Percentiles rank a stretch among this genome's conserved stretches.
These are phyloP conservation scores for Chaetops frenatus DNA, from an alignment of 2,113 vertebrate genomes.

Conservation along the genomic window DNA sequence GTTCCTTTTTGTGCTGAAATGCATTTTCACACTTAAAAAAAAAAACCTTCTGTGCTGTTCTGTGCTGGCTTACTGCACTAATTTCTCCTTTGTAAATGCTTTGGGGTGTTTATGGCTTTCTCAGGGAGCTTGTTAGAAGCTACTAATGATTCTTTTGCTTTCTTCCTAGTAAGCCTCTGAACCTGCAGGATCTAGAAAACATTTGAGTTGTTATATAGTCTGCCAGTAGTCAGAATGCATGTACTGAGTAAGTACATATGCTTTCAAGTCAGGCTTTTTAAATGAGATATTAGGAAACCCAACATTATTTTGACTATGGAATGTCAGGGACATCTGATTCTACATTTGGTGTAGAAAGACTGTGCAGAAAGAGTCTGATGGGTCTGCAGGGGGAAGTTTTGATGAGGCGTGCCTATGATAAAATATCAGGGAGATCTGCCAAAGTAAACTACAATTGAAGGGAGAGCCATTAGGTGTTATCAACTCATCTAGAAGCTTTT, in stretches of 20 bases:
- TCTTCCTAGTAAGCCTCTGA: not conserved
- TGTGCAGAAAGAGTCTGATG: not conserved
- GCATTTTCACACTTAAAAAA: not conserved
- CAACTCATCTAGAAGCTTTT: slow-evolving; percentile 51
- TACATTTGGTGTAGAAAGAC: not conserved
- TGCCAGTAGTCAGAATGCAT: not conserved
- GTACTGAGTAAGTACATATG: not conserved
- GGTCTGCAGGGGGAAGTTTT: slow-evolving; percentile 2
- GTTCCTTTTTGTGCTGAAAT: not conserved
- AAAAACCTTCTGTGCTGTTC: not conserved
- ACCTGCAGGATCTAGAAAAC: not conserved
- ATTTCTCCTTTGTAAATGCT: not conserved
- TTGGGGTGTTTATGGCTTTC: not conserved
- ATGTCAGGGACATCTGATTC: not conserved
- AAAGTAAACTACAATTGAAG: slow-evolving; percentile 13
- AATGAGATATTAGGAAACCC: not conserved
- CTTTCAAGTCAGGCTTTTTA: not conserved
- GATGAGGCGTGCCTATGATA: slow-evolving; percentile 31
- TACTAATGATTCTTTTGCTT: not conserved
- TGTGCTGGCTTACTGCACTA: not conserved
- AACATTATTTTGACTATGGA: not conserved
- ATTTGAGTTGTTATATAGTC: not conserved
- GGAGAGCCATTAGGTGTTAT: slow-evolving; percentile 26
- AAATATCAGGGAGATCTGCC: not conserved
- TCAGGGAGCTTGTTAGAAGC: not conserved